phyloP scores from a whole-genome alignment of 1,140 invertebrate species.

The Pogonomyrmex barbatus region DNA sequence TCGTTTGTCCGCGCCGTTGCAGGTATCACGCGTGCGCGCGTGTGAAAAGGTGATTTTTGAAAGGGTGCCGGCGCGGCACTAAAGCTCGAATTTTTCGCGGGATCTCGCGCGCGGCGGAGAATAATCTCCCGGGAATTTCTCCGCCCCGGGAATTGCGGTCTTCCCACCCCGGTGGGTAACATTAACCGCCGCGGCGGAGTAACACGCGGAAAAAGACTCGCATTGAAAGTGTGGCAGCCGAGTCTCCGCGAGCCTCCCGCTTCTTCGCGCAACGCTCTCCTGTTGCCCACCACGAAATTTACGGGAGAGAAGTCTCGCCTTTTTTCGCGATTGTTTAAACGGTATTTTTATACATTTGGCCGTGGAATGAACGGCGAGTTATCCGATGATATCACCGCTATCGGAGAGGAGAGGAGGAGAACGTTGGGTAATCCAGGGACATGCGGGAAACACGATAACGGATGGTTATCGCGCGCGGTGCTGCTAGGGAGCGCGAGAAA shows the following conservation, averaged over 20 bases:
- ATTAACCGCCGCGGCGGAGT: constrained; percentile 38
- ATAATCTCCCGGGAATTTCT: constrained; percentile 46
- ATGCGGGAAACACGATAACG: constrained; percentile 70
- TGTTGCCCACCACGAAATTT: background rate
- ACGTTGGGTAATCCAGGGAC: constrained; percentile 71
- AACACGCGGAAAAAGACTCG: constrained; percentile 39
- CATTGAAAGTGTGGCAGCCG: constrained; percentile 14
- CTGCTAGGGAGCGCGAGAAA: constrained; percentile 41
- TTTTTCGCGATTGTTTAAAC: background rate
- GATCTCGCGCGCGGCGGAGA: constrained; percentile 30
- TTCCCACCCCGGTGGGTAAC: constrained; percentile 19
- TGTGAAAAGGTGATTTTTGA: constrained; percentile 42
- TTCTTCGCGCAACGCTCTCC: constrained; percentile 22
- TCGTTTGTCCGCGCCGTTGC: constrained; percentile 50
- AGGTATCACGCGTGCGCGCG: constrained; percentile 25
- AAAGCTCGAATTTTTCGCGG: constrained; percentile 51
- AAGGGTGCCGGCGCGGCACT: constrained; percentile 31
- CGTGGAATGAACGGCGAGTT: constrained; percentile 34
- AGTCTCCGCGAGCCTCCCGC: background rate
- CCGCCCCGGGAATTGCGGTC: constrained; percentile 42
- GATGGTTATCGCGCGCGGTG: constrained; percentile 43
- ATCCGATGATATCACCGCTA: constrained; percentile 60
- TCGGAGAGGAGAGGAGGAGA: constrained; percentile 29
- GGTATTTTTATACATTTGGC: background rate
- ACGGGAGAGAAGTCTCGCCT: no score